Evolutionary conservation across 2,888 invertebrate genomes (phyloP).

Genomic region (Cephus sareptanus): DNA sequence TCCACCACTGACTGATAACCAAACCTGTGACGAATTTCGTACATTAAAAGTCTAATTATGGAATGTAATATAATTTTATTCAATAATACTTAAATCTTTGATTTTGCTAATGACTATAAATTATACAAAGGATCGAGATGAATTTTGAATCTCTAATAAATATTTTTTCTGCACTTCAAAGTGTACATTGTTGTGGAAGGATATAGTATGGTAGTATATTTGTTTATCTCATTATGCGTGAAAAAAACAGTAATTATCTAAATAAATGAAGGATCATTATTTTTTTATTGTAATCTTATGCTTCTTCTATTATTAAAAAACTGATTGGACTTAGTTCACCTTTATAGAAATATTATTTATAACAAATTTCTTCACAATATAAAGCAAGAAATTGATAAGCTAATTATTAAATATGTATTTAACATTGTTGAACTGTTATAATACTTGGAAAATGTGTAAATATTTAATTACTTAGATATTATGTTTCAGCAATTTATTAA

Average conservation of each 20-base stretch:
- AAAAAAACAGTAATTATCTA: too few relatives aligned
- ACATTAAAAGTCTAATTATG: conserved; percentile 63
- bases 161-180: too few relatives aligned
- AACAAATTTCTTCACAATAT: background rate
- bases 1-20: conserved; percentile 90
- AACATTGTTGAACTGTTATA: background rate
- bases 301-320: background rate
- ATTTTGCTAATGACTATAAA: background rate
- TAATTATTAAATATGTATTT: background rate
- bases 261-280: too few relatives aligned
- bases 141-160: background rate
- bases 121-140: background rate
- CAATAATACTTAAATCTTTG: background rate
- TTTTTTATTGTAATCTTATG: too few relatives aligned
- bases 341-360: background rate
- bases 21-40: conserved; percentile 68
- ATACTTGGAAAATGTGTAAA: background rate
- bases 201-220: too few relatives aligned
- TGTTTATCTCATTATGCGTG: too few relatives aligned
- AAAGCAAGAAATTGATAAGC: background rate
- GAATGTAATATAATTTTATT: background rate
- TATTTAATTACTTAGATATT: background rate
- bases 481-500: background rate
- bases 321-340: background rate
- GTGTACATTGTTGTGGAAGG: too few relatives aligned